These are phyloP conservation scores for Ciconia boyciana DNA, from an alignment of 2,113 vertebrate genomes.

Conservation along the genomic window DNA sequence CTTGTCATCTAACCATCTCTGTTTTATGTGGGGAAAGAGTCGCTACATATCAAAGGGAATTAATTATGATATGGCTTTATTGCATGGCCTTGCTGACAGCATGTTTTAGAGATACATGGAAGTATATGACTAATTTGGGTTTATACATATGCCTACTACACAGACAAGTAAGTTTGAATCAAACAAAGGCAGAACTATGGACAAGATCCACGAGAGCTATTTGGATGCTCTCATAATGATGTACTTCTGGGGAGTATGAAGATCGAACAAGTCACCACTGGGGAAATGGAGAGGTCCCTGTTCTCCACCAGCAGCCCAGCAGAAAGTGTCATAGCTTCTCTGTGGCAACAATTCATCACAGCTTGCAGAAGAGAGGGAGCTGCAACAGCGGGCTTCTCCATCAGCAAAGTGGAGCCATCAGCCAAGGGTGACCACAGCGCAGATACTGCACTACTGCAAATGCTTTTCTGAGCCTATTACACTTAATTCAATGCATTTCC, in stretches of 20 bases:
- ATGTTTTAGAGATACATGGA: neutral
- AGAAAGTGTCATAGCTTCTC: neutral
- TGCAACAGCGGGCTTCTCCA: neutral
- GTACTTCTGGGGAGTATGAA: neutral
- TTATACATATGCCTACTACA: neutral
- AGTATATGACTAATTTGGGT: neutral
- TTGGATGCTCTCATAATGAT: neutral
- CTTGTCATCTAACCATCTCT: neutral
- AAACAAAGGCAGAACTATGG: neutral
- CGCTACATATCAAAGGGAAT: neutral
- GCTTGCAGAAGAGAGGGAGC: neutral
- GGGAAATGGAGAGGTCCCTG: neutral
- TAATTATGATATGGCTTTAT: neutral
- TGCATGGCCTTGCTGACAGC: neutral
- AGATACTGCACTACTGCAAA: neutral
- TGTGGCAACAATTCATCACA: neutral
- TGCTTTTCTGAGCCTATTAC: neutral
- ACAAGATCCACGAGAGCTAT: neutral
- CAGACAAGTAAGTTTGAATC: neutral
- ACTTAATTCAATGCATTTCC: neutral
- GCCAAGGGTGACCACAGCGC: neutral
- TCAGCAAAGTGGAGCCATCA: neutral
- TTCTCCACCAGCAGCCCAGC: neutral
- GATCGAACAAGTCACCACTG: neutral
- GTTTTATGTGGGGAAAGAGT: neutral